phyloP scores from a whole-genome alignment of 2,797 vertebrate genomes.

The Fringilla coelebs region DNA sequence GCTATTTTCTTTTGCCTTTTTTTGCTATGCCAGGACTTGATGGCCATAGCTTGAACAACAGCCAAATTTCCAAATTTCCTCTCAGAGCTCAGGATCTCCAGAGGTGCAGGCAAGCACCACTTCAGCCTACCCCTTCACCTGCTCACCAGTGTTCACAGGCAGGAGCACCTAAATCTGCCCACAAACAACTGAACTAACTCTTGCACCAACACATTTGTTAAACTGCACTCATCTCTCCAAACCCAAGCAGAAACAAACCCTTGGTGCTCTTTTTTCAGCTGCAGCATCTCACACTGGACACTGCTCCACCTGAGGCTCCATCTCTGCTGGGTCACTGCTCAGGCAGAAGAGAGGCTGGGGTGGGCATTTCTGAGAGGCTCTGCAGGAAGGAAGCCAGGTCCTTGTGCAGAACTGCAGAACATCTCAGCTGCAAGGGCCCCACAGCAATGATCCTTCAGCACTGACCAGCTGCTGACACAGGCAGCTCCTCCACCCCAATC shows the following conservation, averaged over 20 bases:
- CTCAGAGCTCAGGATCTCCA: not conserved
- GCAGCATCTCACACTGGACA: not conserved
- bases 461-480: not conserved
- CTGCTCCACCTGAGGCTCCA: not conserved
- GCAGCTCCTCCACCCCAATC: not conserved
- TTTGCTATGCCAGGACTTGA: not conserved
- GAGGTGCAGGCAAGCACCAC: not conserved
- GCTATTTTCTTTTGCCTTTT: not conserved
- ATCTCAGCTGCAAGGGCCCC: not conserved
- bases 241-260: not conserved
- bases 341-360: not conserved
- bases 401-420: not conserved
- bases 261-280: not conserved
- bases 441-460: accelerated
- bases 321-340: not conserved
- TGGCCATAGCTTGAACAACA: not conserved
- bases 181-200: not conserved
- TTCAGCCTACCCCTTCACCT: not conserved
- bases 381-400: too few relatives aligned
- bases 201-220: not conserved
- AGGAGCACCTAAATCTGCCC: not conserved
- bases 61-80: not conserved
- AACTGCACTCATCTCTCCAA: not conserved
- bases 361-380: not conserved
- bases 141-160: not conserved